Evolutionary conservation across 2,113 vertebrate genomes (phyloP).

Genomic region (Pteropus alecto): DNA sequence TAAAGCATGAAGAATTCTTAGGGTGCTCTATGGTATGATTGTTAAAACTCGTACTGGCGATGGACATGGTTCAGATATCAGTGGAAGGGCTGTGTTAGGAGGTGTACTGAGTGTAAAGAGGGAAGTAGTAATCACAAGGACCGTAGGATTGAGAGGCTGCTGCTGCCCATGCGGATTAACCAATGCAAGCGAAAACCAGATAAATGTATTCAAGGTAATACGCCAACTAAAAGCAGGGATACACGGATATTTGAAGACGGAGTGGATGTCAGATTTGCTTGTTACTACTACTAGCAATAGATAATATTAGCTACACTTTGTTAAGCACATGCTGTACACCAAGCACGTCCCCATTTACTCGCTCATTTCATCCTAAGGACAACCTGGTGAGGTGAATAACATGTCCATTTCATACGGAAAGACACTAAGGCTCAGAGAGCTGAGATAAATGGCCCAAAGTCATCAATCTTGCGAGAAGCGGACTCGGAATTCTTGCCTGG

Average conservation of each 20-base stretch:
- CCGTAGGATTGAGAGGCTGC: neutral
- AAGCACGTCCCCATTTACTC: neutral
- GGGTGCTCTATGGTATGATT: fast-evolving
- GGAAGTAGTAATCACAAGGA: neutral
- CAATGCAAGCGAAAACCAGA: neutral
- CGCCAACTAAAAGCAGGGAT: neutral
- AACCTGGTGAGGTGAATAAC: neutral
- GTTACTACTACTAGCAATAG: neutral
- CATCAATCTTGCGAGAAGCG: neutral
- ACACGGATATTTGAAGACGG: neutral
- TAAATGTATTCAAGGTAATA: neutral
- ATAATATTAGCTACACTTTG: neutral
- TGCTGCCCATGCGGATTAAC: neutral
- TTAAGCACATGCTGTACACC: neutral
- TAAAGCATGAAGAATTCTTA: neutral
- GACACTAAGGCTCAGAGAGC: neutral
- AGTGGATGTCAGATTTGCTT: neutral
- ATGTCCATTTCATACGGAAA: neutral
- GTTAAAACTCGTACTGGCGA: neutral
- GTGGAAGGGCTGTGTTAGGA: neutral
- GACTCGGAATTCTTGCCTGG: neutral
- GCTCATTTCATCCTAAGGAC: neutral
- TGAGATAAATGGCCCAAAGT: neutral
- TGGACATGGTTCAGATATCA: neutral
- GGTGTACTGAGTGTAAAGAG: neutral